Conservation (phyloP, 2,888 invertebrate genomes). For the Rosalia funebris region DNA sequence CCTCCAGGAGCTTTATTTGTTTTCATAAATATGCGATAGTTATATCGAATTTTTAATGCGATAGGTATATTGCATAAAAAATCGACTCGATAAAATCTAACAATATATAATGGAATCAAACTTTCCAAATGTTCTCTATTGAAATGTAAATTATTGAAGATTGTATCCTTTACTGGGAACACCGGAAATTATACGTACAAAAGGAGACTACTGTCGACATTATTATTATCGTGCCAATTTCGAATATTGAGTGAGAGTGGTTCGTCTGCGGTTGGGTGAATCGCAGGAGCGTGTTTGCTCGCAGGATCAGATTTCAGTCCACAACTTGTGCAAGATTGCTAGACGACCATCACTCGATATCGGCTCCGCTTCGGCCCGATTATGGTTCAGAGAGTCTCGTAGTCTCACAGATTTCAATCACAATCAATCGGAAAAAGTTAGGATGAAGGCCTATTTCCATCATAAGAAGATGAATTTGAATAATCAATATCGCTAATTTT, state of each 20-base stretch:
- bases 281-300: neutral
- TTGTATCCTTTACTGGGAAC: neutral
- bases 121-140: neutral
- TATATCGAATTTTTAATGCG: too few species aligned
- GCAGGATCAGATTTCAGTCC: neutral
- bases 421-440: neutral
- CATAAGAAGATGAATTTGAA: slow-evolving; percentile 2
- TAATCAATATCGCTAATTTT: neutral
- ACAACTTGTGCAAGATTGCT: neutral
- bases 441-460: neutral
- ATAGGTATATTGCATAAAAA: too few species aligned
- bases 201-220: too few species aligned
- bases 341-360: neutral
- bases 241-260: neutral
- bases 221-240: neutral
- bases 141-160: neutral
- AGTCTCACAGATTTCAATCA: slow-evolving; percentile 7
- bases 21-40: too few species aligned
- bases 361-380: neutral
- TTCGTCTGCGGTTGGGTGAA: neutral
- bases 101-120: too few species aligned
- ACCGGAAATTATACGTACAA: neutral
- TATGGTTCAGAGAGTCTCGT: neutral
- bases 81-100: too few species aligned
- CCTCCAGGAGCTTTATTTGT: too few species aligned